Percentiles rank a stretch among this genome's conserved stretches.
Evolutionary conservation across 2,797 vertebrate genomes (phyloP).

Genomic region (Poeciliopsis turneri): DNA sequence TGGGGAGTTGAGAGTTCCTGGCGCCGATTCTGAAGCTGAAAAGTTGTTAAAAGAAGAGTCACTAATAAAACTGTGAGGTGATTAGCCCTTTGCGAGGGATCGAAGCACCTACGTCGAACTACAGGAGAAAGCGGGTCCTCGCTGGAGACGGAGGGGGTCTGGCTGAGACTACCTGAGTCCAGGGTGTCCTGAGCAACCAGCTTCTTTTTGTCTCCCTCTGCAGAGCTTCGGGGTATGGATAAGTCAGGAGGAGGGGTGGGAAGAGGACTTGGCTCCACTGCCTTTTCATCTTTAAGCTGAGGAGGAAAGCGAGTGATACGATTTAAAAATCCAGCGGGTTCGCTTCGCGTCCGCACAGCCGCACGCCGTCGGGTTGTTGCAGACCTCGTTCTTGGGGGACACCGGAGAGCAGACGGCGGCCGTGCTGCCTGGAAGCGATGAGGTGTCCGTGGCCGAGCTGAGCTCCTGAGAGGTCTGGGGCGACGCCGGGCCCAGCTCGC

Average conservation of each 20-base stretch:
- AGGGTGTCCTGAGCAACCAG: slow-evolving; percentile 78
- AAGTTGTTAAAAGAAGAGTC: background rate
- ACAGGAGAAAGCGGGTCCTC: slow-evolving; percentile 80
- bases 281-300: slow-evolving; percentile 62
- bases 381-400: slow-evolving; percentile 76
- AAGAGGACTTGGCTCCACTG: slow-evolving; percentile 38
- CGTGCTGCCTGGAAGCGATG: slow-evolving; percentile 79
- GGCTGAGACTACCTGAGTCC: slow-evolving; percentile 78
- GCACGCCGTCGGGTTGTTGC: background rate
- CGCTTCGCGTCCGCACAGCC: background rate
- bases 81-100: background rate
- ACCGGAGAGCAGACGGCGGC: slow-evolving; percentile 81
- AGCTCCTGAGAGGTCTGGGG: slow-evolving; percentile 79
- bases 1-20: slow-evolving; percentile 66
- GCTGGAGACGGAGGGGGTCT: slow-evolving; percentile 79
- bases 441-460: slow-evolving; percentile 76
- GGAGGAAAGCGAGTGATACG: background rate
- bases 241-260: slow-evolving; percentile 42
- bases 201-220: slow-evolving; percentile 58
- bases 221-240: slow-evolving; percentile 27
- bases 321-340: background rate
- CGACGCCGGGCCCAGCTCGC: slow-evolving; percentile 66
- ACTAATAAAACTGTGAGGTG: background rate
- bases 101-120: slow-evolving; percentile 64
- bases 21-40: slow-evolving; percentile 63